phyloP scores from a whole-genome alignment of 1,140 invertebrate species.

The Lepidostoma basale region DNA sequence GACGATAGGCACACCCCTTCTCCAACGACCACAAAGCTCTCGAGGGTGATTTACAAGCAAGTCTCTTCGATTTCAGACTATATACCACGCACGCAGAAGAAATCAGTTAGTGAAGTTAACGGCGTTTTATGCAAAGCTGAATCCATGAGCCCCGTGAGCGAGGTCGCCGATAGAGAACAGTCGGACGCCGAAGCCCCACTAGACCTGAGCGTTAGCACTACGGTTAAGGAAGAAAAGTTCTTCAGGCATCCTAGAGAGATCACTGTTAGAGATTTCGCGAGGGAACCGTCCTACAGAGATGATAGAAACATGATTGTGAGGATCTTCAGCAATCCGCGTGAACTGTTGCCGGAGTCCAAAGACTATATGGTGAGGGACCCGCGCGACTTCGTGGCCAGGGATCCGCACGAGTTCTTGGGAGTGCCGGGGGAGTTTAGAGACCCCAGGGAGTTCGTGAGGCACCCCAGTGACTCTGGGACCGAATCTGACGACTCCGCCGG shows the following conservation, averaged over 20 bases:
- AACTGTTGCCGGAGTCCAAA: slow-evolving; percentile 15
- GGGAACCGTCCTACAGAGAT: slow-evolving; percentile 32
- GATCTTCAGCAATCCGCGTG: slow-evolving; percentile 21
- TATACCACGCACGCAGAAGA: slow-evolving; percentile 30
- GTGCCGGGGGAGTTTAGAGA: slow-evolving; percentile 54
- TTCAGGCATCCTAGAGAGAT: slow-evolving; percentile 51
- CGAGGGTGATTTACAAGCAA: slow-evolving; percentile 21
- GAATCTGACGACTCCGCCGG: slow-evolving; percentile 78
- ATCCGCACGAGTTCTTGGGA: slow-evolving; percentile 54
- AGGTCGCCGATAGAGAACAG: slow-evolving; percentile 35
- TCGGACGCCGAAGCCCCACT: slow-evolving; percentile 62
- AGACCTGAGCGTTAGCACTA: slow-evolving; percentile 64
- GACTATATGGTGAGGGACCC: slow-evolving; percentile 49
- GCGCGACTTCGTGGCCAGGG: slow-evolving; percentile 48
- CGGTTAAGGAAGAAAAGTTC: slow-evolving; percentile 46
- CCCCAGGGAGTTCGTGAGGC: slow-evolving; percentile 55
- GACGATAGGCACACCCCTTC: slow-evolving; percentile 16
- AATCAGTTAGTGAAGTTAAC: slow-evolving; percentile 40
- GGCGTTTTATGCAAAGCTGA: slow-evolving; percentile 43
- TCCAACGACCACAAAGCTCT: slow-evolving; percentile 5
- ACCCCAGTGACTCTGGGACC: slow-evolving; percentile 69
- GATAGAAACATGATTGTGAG: slow-evolving; percentile 53
- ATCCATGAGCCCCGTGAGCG: not conserved
- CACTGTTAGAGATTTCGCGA: slow-evolving; percentile 57
- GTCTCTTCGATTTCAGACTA: slow-evolving; percentile 3